phyloP scores from a whole-genome alignment of 2,888 invertebrate species.

The Argyresthia albistria region DNA sequence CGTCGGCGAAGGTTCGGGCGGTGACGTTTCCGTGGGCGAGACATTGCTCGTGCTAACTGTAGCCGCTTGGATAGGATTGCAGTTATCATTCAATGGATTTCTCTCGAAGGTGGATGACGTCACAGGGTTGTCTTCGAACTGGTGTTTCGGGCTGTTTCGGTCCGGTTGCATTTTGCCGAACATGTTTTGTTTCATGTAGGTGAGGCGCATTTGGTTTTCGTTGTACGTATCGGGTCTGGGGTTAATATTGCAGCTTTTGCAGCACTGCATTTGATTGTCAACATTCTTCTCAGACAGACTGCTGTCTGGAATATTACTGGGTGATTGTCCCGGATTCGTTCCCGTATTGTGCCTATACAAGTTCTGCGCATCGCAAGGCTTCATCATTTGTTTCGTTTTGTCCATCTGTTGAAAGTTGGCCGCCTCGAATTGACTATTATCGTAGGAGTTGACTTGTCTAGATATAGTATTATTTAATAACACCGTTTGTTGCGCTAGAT shows the following conservation, averaged over 20 bases:
- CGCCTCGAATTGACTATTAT: slow-evolving; percentile 36
- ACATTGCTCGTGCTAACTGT: slow-evolving; percentile 89
- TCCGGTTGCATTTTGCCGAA: slow-evolving; percentile 58
- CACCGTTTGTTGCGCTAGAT: slow-evolving; percentile 91
- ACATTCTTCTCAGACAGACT: slow-evolving; percentile 50
- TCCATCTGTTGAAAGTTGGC: slow-evolving; percentile 26
- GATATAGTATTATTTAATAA: slow-evolving; percentile 87
- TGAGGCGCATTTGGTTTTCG: slow-evolving; percentile 47
- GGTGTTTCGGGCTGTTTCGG: slow-evolving; percentile 68
- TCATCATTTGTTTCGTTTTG: slow-evolving; percentile 31
- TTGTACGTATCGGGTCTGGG: slow-evolving; percentile 35
- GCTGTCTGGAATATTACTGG: slow-evolving; percentile 59
- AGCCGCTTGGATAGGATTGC: slow-evolving; percentile 86
- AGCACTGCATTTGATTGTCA: slow-evolving; percentile 50
- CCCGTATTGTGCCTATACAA: slow-evolving; percentile 42
- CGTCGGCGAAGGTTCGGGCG: slow-evolving; percentile 75
- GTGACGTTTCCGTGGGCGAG: slow-evolving; percentile 74
- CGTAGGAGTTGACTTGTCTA: slow-evolving; percentile 70
- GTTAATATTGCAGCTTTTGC: slow-evolving; percentile 64
- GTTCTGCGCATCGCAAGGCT: slow-evolving; percentile 34
- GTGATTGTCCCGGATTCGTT: slow-evolving; percentile 50
- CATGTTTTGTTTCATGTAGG: slow-evolving; percentile 50
- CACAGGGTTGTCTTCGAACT: slow-evolving; percentile 74
- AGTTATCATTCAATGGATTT: slow-evolving; percentile 72
- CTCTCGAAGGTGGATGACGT: slow-evolving; percentile 80